A percentile compares a stretch with the other conserved stretches of the same genome.
Conservation (phyloP, 2,888 invertebrate genomes). For the Dione juno region DNA sequence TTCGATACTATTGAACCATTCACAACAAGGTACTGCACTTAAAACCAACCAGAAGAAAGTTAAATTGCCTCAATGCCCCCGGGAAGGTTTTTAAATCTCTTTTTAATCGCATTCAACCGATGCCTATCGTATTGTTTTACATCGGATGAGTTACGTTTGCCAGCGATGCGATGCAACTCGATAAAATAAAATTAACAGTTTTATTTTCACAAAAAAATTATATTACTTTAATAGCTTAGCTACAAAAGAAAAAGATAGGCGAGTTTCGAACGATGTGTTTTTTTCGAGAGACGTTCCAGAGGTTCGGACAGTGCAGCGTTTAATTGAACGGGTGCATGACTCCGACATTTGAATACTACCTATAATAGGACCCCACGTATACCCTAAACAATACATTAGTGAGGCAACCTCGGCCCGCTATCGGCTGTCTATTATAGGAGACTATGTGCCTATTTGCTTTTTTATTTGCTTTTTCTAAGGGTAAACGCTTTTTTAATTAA, state of each 20-base stretch:
- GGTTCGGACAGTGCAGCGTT: conserved; percentile 61
- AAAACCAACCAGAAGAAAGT: conserved; percentile 64
- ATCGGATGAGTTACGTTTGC: conserved; percentile 71
- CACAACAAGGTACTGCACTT: conserved; percentile 75
- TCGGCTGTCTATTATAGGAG: conserved; percentile 30
- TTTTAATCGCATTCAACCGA: conserved; percentile 69
- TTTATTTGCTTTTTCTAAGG: no score
- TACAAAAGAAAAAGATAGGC: conserved; percentile 65
- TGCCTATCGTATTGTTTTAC: conserved; percentile 78
- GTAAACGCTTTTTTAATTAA: conserved; percentile 3
- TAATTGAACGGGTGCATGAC: conserved; percentile 76
- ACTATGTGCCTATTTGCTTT: conserved; percentile 21
- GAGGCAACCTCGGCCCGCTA: conserved; percentile 27
- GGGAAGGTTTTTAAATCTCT: conserved; percentile 64
- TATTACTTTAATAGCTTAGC: conserved; percentile 79
- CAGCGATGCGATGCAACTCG: conserved; percentile 64
- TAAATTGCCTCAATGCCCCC: conserved; percentile 65
- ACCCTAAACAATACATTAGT: conserved; percentile 56
- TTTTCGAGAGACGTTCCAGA: conserved; percentile 67
- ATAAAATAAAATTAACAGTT: conserved; percentile 73
- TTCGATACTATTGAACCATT: conserved; percentile 55
- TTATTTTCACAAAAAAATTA: conserved; percentile 67
- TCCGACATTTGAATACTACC: conserved; percentile 74
- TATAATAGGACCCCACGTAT: conserved; percentile 68
- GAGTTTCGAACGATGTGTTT: conserved; percentile 63